Evolutionary conservation across 1,140 invertebrate genomes (phyloP), one percentile per base, ranked within the genome.

Genomic region (Oncopodura yosiiana): DNA sequence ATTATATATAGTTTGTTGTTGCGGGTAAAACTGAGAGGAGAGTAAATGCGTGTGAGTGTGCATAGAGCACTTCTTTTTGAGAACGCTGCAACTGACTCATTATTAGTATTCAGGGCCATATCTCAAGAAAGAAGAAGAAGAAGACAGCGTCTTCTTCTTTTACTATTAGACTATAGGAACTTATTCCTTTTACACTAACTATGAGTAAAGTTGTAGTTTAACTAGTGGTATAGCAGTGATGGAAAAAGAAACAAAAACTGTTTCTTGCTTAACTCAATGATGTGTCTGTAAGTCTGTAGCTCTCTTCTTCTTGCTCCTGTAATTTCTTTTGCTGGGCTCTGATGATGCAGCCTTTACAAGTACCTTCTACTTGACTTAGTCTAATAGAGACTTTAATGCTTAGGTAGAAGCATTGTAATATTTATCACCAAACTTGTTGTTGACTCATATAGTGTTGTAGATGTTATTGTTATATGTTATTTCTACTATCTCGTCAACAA

Each of bases 51-150:
- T 42, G 23, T 42, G 41, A 12, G 8, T 24, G 19, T 42, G 41
- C n/a, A 42, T 9, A 21, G 41, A 24, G 41, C 23, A 42, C 41
- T 42, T 45, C 43, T 45, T 24, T 27, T 32, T 21, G 29, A 46
- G 43, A 45, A 45, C 27, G 8, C 14, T 32, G 29, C 29, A 46
- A 29, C 44, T 46, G 16, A 32, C 26, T 11, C 41, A 19, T 46
- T 30, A 30, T 45, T 46, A 46, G 44, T 46, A 46, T 46, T 46
- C 44, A 27, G 44, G 29, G 26, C 44, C 44, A 46, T 46, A 46
- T 30, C 29, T 45, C 21, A 12, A 42, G 27, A 46, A 46, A 18
- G 44, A 46, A 46, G 34, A 27, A 46, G 34, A 46, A 46, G 44
- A 27, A 32, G 44, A 32, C 34, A 30, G 29, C 29, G 24, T 21